These are phyloP conservation scores for Urechis unicinctus DNA, from an alignment of 2,888 invertebrate species.

Conservation along the genomic window DNA sequence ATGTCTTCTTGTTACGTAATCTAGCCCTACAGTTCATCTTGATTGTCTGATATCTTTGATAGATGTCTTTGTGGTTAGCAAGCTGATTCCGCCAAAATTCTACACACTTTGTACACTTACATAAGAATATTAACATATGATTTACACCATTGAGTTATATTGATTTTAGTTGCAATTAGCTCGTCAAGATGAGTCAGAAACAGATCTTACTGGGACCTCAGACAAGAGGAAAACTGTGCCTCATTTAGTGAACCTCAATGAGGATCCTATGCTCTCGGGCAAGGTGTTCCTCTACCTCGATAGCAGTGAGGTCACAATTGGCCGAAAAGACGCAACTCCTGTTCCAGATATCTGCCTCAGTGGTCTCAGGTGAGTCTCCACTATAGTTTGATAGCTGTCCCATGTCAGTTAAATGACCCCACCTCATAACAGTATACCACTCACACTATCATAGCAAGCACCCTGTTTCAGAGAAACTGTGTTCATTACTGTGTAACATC, in stretches of 20 bases:
- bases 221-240: slow-evolving; percentile 25
- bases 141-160: too few species aligned
- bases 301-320: slow-evolving; percentile 36
- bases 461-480: too few species aligned
- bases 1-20: not conserved
- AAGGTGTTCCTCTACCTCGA: slow-evolving; percentile 44
- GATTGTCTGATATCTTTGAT: not conserved
- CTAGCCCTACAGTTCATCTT: not conserved
- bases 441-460: too few species aligned
- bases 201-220: slow-evolving; percentile 21
- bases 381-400: too few species aligned
- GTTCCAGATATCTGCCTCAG: slow-evolving; percentile 39
- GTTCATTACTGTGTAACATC: too few species aligned
- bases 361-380: slow-evolving; percentile 42
- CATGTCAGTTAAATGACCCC: too few species aligned
- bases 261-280: slow-evolving; percentile 50
- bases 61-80: not conserved
- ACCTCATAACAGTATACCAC: too few species aligned
- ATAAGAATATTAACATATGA: too few species aligned
- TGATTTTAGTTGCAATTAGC: slow-evolving; percentile 8
- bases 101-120: not conserved
- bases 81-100: not conserved
- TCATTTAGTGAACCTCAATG: slow-evolving; percentile 48
- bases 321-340: slow-evolving; percentile 43
- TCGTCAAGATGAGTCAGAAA: slow-evolving; percentile 24